Conservation (phyloP, 1,140 invertebrate genomes). For the Pemphigus obesinymphae region DNA sequence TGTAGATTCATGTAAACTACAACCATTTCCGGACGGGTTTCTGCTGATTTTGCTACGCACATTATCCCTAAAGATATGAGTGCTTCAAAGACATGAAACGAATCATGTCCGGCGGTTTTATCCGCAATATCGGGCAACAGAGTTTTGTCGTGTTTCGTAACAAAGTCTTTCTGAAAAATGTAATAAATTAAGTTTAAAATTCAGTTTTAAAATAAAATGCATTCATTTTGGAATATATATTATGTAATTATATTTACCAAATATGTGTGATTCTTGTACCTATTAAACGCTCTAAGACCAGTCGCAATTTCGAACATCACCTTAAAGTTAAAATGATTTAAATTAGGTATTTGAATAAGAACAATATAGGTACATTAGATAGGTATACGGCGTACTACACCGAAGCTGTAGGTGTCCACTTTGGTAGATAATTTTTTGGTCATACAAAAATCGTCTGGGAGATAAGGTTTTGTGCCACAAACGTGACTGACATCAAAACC, state of each 20-base stretch:
- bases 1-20: constrained; percentile 5
- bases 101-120: neutral
- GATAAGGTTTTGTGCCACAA: constrained; percentile 83
- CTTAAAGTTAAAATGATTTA: constrained; percentile 44
- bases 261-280: constrained; percentile 52
- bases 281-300: constrained; percentile 62
- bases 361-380: neutral
- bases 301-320: constrained; percentile 80
- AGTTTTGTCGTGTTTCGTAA: neutral
- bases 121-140: neutral
- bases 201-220: too few relatives aligned
- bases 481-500: constrained; percentile 63
- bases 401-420: constrained; percentile 91
- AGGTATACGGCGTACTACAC: constrained; percentile 62
- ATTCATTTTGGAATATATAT: neutral
- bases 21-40: constrained; percentile 3
- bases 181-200: neutral
- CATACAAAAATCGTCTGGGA: constrained; percentile 81
- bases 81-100: neutral
- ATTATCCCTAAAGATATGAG: neutral
- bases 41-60: neutral
- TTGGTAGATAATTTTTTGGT: constrained; percentile 76
- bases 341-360: neutral
- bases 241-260: constrained; percentile 48
- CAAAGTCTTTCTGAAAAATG: neutral